Evolutionary conservation across 2,113 vertebrate genomes (phyloP).

Genomic region (Micronycteris hirsuta): DNA sequence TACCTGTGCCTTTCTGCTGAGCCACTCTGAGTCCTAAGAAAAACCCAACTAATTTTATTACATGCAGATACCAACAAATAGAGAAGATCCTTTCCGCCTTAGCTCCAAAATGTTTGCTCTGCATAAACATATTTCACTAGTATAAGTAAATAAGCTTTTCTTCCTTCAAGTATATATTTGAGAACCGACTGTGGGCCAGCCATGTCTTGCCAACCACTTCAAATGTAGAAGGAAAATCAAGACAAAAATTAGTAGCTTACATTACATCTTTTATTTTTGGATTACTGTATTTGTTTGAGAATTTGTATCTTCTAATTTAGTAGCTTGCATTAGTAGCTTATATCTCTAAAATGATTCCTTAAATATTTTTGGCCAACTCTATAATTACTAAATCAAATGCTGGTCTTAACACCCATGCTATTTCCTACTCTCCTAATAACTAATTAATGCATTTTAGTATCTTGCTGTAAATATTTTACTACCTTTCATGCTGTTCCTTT

Average conservation of each 20-base stretch:
- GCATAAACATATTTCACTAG: background rate
- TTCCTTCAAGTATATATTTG: conserved; percentile 16
- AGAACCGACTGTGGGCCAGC: background rate
- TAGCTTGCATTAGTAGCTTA: background rate
- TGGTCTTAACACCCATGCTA: background rate
- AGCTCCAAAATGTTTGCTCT: background rate
- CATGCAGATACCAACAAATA: background rate
- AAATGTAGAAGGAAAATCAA: background rate
- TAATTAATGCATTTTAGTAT: background rate
- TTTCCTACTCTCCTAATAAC: background rate
- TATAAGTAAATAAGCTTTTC: background rate
- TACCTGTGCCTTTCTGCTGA: background rate
- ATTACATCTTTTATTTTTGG: background rate
- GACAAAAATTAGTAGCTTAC: background rate
- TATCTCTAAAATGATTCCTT: background rate
- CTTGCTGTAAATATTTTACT: background rate
- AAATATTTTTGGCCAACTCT: conserved; percentile 10
- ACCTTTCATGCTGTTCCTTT: background rate
- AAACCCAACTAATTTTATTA: background rate
- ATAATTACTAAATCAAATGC: background rate
- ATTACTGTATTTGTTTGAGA: background rate
- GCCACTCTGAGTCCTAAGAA: background rate
- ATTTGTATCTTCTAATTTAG: background rate
- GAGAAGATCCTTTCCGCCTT: background rate
- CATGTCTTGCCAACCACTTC: background rate